Evolutionary conservation across 2,888 invertebrate genomes (phyloP), one percentile per base, ranked within the genome.

Genomic region (Tanaodytes sp.): DNA sequence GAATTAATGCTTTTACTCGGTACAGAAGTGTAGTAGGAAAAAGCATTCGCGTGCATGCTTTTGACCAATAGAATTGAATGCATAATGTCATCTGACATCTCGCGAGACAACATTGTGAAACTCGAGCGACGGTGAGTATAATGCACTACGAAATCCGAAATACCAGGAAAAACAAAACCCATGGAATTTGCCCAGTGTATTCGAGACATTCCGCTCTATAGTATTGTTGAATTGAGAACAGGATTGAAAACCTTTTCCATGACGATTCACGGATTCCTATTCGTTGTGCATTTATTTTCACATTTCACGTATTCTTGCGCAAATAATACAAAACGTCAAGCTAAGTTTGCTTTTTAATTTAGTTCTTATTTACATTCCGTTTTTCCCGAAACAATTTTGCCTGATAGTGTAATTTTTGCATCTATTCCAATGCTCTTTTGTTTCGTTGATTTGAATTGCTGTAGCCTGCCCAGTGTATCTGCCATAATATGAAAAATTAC

Each of bases 201-300:
- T 49, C 64, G 31, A 54, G 58, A 59, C 63, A 63, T 64, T 69
- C 49, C 45, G 52, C 46, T 59, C 55, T 55, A 63, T 27, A 46
- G 54, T 69, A 68, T 68, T 57, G 62, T 68, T 62, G 62, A 62
- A 61, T 68, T 68, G 57, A 36, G 19, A 39, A 27, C 37, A 20
- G 59, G 33, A 63, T 69, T 63, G 63, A 43, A 63, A 69, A 69
- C 54, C 58, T 69, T 63, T 63, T 63, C 54, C 63, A 52, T 59
- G 54, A 57, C 68, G 58, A 63, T 63, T 69, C 54, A 55, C 63
- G 59, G 58, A 63, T 69, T 48, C 59, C 42, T 39, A 40, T 18
- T 52, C 55, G 58, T 54, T 61, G 49, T 48, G 48, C 46, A 61
- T 63, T 69, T 63, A 63, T 69, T 58, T 36, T 31, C 45, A 37